phyloP scores from a whole-genome alignment of 2,797 vertebrate genomes.

The Loris lydekkerianus region DNA sequence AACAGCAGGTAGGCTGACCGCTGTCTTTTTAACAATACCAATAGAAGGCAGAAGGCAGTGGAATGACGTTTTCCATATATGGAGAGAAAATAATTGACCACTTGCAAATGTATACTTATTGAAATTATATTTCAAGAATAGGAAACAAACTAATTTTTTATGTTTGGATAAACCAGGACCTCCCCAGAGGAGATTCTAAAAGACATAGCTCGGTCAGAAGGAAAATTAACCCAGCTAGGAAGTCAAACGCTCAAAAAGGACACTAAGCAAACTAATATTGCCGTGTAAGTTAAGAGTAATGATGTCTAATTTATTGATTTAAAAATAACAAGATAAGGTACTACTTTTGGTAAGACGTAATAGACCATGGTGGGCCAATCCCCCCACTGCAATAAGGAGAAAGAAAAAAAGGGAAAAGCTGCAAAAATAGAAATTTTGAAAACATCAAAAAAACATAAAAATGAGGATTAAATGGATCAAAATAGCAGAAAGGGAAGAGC shows the following conservation, averaged over 20 bases:
- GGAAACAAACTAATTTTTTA: background rate
- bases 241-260: background rate
- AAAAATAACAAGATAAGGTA: constrained; percentile 30
- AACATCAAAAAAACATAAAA: background rate
- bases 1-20: background rate
- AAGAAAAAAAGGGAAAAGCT: background rate
- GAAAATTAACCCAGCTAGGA: constrained; percentile 13
- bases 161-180: background rate
- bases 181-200: constrained; percentile 20
- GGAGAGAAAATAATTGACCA: background rate
- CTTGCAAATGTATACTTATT: background rate
- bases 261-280: background rate
- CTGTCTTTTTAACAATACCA: background rate
- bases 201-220: constrained; percentile 13
- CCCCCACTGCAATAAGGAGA: background rate
- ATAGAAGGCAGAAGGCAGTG: background rate
- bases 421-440: background rate
- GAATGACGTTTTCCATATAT: background rate
- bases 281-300: background rate
- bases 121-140: background rate
- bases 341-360: background rate
- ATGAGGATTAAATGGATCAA: background rate
- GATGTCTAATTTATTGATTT: background rate
- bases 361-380: background rate
- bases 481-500: background rate